phyloP scores from a whole-genome alignment of 2,113 vertebrate genomes.

The Ptilorrhoa leucosticta region DNA sequence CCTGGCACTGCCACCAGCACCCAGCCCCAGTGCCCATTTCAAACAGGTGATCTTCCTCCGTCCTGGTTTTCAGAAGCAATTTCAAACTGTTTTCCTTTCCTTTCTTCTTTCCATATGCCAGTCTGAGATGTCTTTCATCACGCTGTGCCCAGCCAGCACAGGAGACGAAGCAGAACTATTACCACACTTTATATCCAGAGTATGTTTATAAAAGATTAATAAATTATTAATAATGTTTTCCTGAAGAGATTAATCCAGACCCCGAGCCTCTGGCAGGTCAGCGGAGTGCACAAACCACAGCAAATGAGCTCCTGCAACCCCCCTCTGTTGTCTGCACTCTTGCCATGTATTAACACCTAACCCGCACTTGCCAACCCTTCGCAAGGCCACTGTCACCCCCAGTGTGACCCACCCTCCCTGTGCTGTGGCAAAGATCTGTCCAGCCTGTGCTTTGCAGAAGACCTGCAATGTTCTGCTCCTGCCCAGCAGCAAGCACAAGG shows the following conservation, averaged over 20 bases:
- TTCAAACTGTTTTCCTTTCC: not conserved
- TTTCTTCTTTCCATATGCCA: not conserved
- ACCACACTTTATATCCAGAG: not conserved
- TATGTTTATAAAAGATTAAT: conserved; percentile 40
- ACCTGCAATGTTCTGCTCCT: not conserved
- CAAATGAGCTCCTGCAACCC: not conserved
- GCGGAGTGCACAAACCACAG: not conserved
- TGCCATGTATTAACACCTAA: not conserved
- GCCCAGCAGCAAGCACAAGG: not conserved
- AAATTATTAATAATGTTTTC: conserved; percentile 39
- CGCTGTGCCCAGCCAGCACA: not conserved
- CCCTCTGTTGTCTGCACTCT: not conserved
- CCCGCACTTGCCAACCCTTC: not conserved
- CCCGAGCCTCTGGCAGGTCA: not conserved
- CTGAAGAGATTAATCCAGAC: not conserved
- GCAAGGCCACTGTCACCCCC: not conserved
- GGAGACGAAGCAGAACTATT: not conserved
- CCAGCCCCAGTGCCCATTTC: not conserved
- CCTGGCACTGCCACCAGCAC: not conserved
- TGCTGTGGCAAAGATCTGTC: not conserved
- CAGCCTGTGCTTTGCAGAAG: not conserved
- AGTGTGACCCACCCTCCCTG: not conserved
- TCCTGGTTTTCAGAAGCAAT: not conserved
- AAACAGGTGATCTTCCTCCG: not conserved
- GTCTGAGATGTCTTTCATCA: not conserved